Evolutionary conservation across 2,113 vertebrate species (phyloP).

Genomic region (Columba janthina): DNA sequence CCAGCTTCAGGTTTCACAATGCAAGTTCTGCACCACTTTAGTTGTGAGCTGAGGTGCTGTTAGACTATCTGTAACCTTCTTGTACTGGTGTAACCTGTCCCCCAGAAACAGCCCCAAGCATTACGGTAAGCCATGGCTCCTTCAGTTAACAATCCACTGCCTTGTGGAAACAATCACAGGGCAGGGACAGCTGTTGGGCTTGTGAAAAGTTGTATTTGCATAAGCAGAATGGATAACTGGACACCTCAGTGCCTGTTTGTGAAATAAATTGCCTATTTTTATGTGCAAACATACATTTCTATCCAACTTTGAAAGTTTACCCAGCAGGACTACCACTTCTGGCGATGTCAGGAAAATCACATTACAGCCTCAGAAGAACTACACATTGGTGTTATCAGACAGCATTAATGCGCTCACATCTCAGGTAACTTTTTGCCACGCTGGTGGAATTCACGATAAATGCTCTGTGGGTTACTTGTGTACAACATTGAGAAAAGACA

Average conservation of each 20-base stretch:
- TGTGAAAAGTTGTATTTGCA: conserved; percentile 18
- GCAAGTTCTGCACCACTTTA: background rate
- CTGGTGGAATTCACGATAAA: background rate
- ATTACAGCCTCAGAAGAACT: background rate
- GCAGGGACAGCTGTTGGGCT: conserved; percentile 22
- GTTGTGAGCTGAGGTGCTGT: accelerated
- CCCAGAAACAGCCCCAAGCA: background rate
- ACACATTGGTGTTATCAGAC: background rate
- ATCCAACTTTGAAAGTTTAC: background rate
- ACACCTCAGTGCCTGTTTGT: background rate
- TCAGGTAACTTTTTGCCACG: background rate
- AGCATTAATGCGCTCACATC: background rate
- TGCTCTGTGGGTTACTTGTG: background rate
- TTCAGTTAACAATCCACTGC: background rate
- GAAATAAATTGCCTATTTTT: conserved; percentile 21
- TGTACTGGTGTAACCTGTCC: background rate
- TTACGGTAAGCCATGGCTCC: background rate
- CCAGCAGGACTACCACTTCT: background rate
- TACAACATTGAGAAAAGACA: background rate
- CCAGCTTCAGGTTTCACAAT: background rate
- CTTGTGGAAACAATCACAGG: background rate
- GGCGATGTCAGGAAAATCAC: background rate
- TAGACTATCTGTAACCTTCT: background rate
- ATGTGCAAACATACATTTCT: conserved; percentile 36
- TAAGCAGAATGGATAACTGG: conserved; percentile 29